Conservation (phyloP, 1,140 invertebrate genomes). For the Eulimnadia texana region DNA sequence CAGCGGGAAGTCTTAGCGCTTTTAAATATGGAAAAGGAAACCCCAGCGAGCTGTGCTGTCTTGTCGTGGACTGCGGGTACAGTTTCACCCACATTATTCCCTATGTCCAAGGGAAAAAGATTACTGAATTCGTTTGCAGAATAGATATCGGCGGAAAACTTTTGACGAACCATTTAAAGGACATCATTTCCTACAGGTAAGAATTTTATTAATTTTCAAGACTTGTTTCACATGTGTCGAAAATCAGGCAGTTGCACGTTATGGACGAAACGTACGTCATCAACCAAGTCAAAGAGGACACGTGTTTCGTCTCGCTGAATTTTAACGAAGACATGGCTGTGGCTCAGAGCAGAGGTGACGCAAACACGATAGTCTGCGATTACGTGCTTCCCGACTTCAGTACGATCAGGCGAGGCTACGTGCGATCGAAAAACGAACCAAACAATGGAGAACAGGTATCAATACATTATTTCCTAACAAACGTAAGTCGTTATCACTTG, state of each 20-base stretch:
- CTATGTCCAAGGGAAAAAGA: slow-evolving; percentile 76
- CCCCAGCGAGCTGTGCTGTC: slow-evolving; percentile 46
- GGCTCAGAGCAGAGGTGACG: slow-evolving; percentile 44
- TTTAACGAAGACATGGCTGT: slow-evolving; percentile 71
- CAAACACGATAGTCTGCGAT: slow-evolving; percentile 60
- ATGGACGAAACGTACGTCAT: slow-evolving; percentile 99
- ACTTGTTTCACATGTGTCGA: slow-evolving; percentile 4
- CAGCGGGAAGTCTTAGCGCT: slow-evolving; percentile 36
- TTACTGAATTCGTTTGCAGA: slow-evolving; percentile 58
- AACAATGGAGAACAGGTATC: slow-evolving; percentile 43
- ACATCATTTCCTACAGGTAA: slow-evolving; percentile 78
- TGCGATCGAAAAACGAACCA: slow-evolving; percentile 40
- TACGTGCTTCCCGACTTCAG: slow-evolving; percentile 95
- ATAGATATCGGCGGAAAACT: slow-evolving; percentile 95
- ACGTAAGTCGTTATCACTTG: no score
- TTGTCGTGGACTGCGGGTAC: slow-evolving; percentile 86
- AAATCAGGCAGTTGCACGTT: slow-evolving; percentile 74
- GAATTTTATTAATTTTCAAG: neutral
- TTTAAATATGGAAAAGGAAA: slow-evolving; percentile 38
- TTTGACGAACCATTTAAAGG: slow-evolving; percentile 95
- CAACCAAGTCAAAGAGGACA: slow-evolving; percentile 96
- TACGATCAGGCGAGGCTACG: slow-evolving; percentile 61
- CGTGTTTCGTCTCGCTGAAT: slow-evolving; percentile 81
- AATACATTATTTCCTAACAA: neutral
- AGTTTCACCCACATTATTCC: slow-evolving; percentile 92